These are phyloP conservation scores for Ormia ochracea DNA, from an alignment of 2,888 invertebrate genomes.

Conservation along the genomic window DNA sequence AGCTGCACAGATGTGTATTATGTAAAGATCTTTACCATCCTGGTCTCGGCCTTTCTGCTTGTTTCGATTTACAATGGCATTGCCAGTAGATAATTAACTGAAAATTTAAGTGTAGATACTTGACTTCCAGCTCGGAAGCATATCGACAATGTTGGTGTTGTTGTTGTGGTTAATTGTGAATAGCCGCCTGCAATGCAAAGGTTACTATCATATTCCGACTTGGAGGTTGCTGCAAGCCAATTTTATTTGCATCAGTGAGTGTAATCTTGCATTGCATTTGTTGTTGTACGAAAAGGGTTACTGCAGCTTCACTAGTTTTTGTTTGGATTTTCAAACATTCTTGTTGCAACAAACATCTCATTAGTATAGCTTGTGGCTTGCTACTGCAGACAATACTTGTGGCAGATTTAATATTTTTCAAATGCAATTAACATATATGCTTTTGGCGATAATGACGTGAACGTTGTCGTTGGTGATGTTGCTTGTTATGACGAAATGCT, in stretches of 20 bases:
- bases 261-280: conserved; percentile 46
- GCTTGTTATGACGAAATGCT: conserved; percentile 1
- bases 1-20: too few relatives aligned
- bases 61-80: not conserved
- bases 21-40: not conserved
- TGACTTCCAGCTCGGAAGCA: conserved; percentile 89
- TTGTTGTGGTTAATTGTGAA: conserved; percentile 80
- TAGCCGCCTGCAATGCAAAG: conserved; percentile 81
- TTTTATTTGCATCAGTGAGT: conserved; percentile 84
- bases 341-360: conserved; percentile 37
- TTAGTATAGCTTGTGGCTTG: conserved; percentile 20
- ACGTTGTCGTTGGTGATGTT: not conserved
- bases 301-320: conserved; percentile 23
- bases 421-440: conserved; percentile 40
- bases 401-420: conserved; percentile 37
- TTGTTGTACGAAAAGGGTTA: not conserved
- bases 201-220: conserved; percentile 81
- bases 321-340: conserved; percentile 43
- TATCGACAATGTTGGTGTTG: conserved; percentile 69
- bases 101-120: conserved; percentile 90
- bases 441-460: not conserved
- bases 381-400: conserved; percentile 31
- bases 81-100: conserved; percentile 87
- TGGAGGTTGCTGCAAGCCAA: conserved; percentile 80
- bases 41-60: not conserved